A percentile compares a stretch with the other conserved stretches of the same genome.
These are phyloP conservation scores for Podargus strigoides DNA, from an alignment of 2,797 vertebrate genomes.

Conservation along the genomic window DNA sequence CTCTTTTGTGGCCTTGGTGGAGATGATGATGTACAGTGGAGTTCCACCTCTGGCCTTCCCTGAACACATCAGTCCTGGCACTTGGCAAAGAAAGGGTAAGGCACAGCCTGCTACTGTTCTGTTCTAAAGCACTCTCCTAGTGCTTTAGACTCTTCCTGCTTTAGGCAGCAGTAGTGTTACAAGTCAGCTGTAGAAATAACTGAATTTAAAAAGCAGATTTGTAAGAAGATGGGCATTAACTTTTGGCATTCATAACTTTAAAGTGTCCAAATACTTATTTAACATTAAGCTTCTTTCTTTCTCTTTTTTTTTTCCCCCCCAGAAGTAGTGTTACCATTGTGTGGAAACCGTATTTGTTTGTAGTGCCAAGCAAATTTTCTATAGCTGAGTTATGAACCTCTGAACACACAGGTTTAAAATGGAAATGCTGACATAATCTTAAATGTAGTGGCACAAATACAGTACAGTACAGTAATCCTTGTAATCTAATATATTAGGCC, in stretches of 20 bases:
- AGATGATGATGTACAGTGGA: neutral
- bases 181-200: neutral
- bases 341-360: neutral
- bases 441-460: constrained; percentile 58
- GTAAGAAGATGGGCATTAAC: neutral
- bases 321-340: neutral
- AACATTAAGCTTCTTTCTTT: neutral
- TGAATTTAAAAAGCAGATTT: neutral
- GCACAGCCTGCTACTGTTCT: neutral
- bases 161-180: neutral
- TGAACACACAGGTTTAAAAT: constrained; percentile 46
- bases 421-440: constrained; percentile 53
- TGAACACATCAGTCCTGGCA: accelerated
- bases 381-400: constrained; percentile 52
- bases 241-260: neutral
- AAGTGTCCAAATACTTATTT: neutral
- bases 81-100: neutral
- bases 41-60: neutral
- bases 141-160: neutral
- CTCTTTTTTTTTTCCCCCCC: no score
- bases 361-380: constrained; percentile 18
- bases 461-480: constrained; percentile 37
- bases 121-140: neutral
- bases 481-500: constrained; percentile 58
- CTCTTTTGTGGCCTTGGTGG: neutral